Conservation (phyloP, 2,113 vertebrate species). For the Percina caprodes region DNA sequence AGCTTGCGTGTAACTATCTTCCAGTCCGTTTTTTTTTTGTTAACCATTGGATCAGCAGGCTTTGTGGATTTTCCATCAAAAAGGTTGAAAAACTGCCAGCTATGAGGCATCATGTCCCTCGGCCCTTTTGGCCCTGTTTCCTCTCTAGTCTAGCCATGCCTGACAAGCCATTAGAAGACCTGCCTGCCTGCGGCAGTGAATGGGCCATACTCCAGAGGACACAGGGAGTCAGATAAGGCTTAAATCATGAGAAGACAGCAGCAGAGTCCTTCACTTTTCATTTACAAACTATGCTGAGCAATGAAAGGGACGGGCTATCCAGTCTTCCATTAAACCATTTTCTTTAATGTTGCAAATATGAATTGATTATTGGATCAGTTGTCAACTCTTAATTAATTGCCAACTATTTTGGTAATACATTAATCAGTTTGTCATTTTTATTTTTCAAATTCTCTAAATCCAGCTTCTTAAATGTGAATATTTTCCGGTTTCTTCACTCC, state of each 20-base stretch:
- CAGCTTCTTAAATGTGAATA: too few relatives aligned
- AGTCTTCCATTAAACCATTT: slow-evolving; percentile 25
- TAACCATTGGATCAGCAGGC: slow-evolving; percentile 51
- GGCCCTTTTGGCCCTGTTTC: slow-evolving; percentile 52
- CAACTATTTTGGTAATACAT: too few relatives aligned
- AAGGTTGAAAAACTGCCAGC: slow-evolving; percentile 69
- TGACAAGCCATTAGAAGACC: slow-evolving; percentile 67
- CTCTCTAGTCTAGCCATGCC: slow-evolving; percentile 57
- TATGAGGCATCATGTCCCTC: slow-evolving; percentile 64
- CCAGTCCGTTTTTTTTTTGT: background rate
- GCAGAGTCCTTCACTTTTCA: slow-evolving; percentile 22
- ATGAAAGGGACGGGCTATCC: background rate
- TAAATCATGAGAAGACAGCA: slow-evolving; percentile 60
- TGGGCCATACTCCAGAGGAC: slow-evolving; percentile 66
- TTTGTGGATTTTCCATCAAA: slow-evolving; percentile 68
- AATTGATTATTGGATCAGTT: too few relatives aligned
- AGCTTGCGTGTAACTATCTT: slow-evolving; percentile 16
- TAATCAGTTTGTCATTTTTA: too few relatives aligned
- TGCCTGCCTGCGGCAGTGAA: slow-evolving; percentile 62
- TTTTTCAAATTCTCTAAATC: too few relatives aligned
- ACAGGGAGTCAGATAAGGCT: slow-evolving; percentile 56
- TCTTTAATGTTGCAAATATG: too few relatives aligned
- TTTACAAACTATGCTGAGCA: slow-evolving; percentile 27
- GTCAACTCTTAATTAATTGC: too few relatives aligned
- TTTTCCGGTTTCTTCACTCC: too few relatives aligned